Evolutionary conservation across 2,113 vertebrate genomes (phyloP).

Genomic region (Oncorhynchus clarkii): DNA sequence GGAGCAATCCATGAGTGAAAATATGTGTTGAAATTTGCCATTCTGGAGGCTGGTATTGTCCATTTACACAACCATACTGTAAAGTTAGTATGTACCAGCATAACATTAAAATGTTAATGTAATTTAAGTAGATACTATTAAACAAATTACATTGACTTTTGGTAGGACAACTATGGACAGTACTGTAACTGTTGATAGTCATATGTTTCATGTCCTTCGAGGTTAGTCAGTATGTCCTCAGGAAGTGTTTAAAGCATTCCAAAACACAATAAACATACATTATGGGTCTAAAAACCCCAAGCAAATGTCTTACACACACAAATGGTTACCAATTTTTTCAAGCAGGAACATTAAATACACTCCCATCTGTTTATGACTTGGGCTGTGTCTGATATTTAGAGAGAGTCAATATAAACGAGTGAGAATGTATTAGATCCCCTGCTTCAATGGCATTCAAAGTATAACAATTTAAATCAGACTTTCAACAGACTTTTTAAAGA

Average conservation of each 20-base stretch:
- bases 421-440: no score
- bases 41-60: no score
- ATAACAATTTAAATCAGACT: no score
- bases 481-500: no score
- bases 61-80: neutral
- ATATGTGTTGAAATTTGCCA: no score
- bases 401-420: no score
- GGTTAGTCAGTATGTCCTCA: constrained; percentile 4
- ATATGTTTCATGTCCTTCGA: neutral
- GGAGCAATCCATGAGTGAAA: neutral
- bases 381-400: neutral
- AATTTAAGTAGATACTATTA: no score
- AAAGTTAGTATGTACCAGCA: neutral
- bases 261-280: constrained; percentile 9
- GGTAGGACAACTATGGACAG: no score
- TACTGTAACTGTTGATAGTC: neutral
- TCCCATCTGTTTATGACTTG: neutral
- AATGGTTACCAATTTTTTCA: neutral
- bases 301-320: neutral
- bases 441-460: no score
- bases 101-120: no score
- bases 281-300: neutral
- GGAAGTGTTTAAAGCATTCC: neutral
- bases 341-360: neutral
- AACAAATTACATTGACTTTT: no score